Conservation (phyloP, 2,113 vertebrate genomes). For the Origma solitaria region DNA sequence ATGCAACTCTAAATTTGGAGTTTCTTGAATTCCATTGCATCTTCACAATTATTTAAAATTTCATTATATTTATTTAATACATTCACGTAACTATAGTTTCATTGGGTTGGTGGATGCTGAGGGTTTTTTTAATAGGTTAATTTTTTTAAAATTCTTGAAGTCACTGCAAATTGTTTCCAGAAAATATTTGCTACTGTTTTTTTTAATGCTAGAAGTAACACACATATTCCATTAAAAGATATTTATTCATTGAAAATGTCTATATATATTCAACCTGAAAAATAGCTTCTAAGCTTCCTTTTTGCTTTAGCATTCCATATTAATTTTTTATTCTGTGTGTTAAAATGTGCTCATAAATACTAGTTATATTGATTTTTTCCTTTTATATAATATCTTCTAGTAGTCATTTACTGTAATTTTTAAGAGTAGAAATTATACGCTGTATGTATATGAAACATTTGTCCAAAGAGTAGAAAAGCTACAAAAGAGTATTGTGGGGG, state of each 20-base stretch:
- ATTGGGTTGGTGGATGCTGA: background rate
- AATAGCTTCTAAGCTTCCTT: background rate
- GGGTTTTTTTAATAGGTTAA: background rate
- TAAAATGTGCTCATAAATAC: background rate
- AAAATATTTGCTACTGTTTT: background rate
- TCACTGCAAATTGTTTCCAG: background rate
- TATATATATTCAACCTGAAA: background rate
- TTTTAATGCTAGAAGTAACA: background rate
- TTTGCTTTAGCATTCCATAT: background rate
- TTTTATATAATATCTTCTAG: background rate
- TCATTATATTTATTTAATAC: background rate
- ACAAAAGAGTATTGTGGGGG: background rate
- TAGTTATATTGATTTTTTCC: background rate
- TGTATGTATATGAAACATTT: background rate
- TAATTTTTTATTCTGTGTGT: background rate
- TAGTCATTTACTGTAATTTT: background rate
- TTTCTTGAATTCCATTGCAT: background rate
- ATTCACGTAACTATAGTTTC: background rate
- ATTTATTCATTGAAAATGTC: background rate
- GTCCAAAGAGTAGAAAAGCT: background rate
- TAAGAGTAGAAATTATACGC: background rate
- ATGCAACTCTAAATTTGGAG: background rate
- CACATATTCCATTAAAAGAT: background rate
- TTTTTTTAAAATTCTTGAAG: background rate
- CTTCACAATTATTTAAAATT: background rate